Conservation (phyloP, 2,113 vertebrate genomes). For the Mellivora capensis region DNA sequence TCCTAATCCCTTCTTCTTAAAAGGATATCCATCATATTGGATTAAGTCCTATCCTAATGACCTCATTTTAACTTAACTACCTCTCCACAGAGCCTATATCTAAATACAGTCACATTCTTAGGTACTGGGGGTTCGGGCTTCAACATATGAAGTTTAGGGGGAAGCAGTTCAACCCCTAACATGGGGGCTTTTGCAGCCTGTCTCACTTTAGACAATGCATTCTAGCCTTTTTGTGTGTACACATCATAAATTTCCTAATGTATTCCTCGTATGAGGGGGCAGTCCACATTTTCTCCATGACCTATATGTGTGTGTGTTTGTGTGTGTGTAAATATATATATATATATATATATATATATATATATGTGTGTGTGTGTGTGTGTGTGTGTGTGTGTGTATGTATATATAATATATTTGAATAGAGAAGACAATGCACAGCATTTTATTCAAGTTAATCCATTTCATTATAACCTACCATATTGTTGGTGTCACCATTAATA, state of each 20-base stretch:
- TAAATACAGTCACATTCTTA: neutral
- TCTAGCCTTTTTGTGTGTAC: neutral
- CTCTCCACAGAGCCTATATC: neutral
- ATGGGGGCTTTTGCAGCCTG: neutral
- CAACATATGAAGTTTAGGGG: neutral
- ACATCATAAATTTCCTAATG: neutral
- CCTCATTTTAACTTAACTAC: neutral
- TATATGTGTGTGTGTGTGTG: neutral
- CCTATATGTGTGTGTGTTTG: neutral
- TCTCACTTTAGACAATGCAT: neutral
- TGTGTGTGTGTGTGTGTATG: no score
- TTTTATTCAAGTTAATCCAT: constrained; percentile 25
- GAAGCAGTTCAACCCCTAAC: neutral
- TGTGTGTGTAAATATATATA: no score
- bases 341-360: no score
- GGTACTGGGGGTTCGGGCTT: neutral
- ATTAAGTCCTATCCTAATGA: neutral
- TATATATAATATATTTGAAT: neutral
- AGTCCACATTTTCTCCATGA: neutral
- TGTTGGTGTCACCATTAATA: neutral
- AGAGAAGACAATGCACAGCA: neutral
- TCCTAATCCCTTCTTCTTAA: neutral
- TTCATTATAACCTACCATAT: neutral
- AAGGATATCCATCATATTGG: neutral
- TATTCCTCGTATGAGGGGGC: neutral